phyloP scores from a whole-genome alignment of 2,113 vertebrate species.

The Vireo altiloquus region DNA sequence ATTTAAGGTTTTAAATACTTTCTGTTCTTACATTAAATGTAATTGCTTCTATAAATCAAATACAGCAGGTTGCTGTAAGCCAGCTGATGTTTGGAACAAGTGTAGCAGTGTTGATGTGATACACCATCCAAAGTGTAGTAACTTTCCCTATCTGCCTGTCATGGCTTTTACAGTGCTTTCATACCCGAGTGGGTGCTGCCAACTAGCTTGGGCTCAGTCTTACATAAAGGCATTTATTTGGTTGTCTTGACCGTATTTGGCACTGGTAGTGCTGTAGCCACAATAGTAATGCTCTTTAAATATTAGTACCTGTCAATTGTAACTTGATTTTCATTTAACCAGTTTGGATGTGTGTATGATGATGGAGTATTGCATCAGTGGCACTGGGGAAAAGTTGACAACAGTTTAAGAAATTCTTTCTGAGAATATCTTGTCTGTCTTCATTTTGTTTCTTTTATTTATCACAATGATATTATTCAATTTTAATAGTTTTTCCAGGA shows the following conservation, averaged over 20 bases:
- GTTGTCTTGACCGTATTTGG: neutral
- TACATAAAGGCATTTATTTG: neutral
- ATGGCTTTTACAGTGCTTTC: neutral
- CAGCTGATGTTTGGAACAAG: neutral
- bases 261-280: neutral
- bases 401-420: neutral
- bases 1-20: neutral
- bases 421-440: neutral
- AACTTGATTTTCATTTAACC: neutral
- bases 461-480: neutral
- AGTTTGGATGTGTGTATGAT: neutral
- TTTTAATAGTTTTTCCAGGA: neutral
- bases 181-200: rapidly evolving
- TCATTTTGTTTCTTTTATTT: neutral
- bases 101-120: neutral
- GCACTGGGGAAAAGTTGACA: neutral
- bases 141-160: neutral
- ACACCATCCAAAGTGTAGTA: neutral
- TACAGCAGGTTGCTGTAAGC: neutral
- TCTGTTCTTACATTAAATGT: neutral
- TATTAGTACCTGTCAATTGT: neutral
- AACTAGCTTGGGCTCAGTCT: neutral
- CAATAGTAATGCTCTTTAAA: neutral
- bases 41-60: neutral
- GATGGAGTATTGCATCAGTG: neutral